Evolutionary conservation across 2,888 invertebrate genomes (phyloP), one percentile per base, ranked within the genome.

Genomic region (Dorcus parallelipipedus): DNA sequence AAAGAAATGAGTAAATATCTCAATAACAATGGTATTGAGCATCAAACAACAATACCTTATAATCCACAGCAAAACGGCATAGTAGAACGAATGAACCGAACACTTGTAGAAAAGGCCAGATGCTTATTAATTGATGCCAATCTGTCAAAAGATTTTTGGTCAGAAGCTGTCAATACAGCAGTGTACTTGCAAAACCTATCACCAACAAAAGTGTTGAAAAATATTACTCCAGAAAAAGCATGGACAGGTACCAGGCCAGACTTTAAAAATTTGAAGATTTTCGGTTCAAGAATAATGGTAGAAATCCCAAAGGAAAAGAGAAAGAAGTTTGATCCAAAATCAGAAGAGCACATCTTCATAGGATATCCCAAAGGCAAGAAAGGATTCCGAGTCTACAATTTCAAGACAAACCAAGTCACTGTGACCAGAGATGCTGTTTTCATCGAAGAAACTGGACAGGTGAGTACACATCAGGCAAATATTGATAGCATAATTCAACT

Each of bases 81-180:
- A 6, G 10, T 33, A 20, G 54, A 54, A 40, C 38, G 54, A 47
- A 17, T 9, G 14, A 65, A 50, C 48, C 50, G 40, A 64, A 69
- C 56, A 61, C 64, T 55, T 65, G 68, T 17, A 56, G 60, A 45
- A 65, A 69, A 62, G 58, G 55, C 14, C n/a, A 20, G 49, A 49
- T 6, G 9, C 9, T 26, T 49, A 33, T 33, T 49, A 9, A 38
- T 33, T 49, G 9, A 20, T 5, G 61, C 58, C 39, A 59, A 62
- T 41, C 49, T 58, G 8, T 56, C 61, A 23, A 56, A 57, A 43
- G 3, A 49, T 9, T 60, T 56, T 39, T 65, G 54, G 52, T 50
- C 51, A 50, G 26, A 52, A 48, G 48, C 54, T 38, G 38, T 38
- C 10, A 54, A n/a, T 17, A 47, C 54, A 10, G 48, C 48, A 3